These are phyloP conservation scores for Elysia crispata DNA, from an alignment of 2,888 invertebrate genomes.

Conservation along the genomic window DNA sequence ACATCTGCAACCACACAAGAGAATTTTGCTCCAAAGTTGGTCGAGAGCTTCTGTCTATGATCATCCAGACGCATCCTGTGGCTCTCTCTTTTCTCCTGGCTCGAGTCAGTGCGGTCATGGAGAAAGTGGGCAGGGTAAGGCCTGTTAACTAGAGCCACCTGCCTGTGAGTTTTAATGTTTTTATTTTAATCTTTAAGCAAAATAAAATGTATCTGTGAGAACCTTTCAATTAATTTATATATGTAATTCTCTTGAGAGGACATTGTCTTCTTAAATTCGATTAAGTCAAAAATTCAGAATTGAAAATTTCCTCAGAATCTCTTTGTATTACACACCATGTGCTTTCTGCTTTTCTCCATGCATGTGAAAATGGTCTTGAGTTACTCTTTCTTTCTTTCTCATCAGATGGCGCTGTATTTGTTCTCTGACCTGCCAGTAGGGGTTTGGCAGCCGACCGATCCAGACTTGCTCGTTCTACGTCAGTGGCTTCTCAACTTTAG, in stretches of 20 bases:
- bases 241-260: too few relatives aligned
- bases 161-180: too few relatives aligned
- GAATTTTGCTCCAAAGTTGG: slow-evolving; percentile 87
- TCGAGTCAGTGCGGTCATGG: slow-evolving; percentile 80
- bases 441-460: slow-evolving; percentile 84
- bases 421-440: slow-evolving; percentile 86
- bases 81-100: slow-evolving; percentile 84
- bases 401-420: slow-evolving; percentile 82
- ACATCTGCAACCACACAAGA: slow-evolving; percentile 84
- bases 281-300: neutral
- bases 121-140: slow-evolving; percentile 81
- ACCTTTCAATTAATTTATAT: too few relatives aligned
- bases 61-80: slow-evolving; percentile 84
- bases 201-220: too few relatives aligned
- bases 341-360: too few relatives aligned
- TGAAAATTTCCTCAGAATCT: too few relatives aligned
- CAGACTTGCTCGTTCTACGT: slow-evolving; percentile 83
- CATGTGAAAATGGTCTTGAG: too few relatives aligned
- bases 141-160: too few relatives aligned
- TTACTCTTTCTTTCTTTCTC: neutral
- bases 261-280: neutral
- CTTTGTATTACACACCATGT: too few relatives aligned
- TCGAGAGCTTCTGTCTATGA: slow-evolving; percentile 84
- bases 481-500: slow-evolving; percentile 84
- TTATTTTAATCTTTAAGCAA: too few relatives aligned